Percentiles rank a stretch among this genome's conserved stretches.
Conservation (phyloP, 1,140 invertebrate genomes). For the Hyphantria cunea region DNA sequence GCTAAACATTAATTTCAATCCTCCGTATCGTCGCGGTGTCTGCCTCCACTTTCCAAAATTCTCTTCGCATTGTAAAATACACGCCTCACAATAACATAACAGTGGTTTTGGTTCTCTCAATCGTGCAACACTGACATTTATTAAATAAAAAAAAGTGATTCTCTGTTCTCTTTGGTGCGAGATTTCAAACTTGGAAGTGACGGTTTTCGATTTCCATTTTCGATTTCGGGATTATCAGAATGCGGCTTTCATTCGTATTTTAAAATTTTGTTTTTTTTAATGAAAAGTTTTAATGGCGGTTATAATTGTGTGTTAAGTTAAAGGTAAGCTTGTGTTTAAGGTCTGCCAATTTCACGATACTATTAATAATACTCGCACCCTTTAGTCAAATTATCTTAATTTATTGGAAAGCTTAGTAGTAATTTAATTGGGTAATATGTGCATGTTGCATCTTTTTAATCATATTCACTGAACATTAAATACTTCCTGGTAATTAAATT, state of each 20-base stretch:
- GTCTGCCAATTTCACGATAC: too few relatives aligned
- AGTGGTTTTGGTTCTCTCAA: conserved; percentile 39
- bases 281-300: too few relatives aligned
- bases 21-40: conserved; percentile 55
- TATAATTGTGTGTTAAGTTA: background rate
- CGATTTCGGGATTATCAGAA: too few relatives aligned
- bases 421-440: too few relatives aligned
- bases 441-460: too few relatives aligned
- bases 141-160: conserved; percentile 15
- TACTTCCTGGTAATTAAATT: too few relatives aligned
- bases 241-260: too few relatives aligned
- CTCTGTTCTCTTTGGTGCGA: conserved; percentile 17
- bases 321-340: conserved; percentile 3
- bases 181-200: conserved; percentile 19
- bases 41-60: conserved; percentile 73
- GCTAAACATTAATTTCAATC: conserved; percentile 34
- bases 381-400: background rate
- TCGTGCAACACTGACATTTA: conserved; percentile 19
- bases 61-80: conserved; percentile 44
- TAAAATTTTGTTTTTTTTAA: too few relatives aligned
- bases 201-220: conserved; percentile 13
- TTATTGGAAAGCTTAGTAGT: background rate
- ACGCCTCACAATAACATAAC: conserved; percentile 36
- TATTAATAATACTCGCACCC: too few relatives aligned
- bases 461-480: too few relatives aligned